phyloP scores from a whole-genome alignment of 2,888 invertebrate species.

The Masnerella sp. region DNA sequence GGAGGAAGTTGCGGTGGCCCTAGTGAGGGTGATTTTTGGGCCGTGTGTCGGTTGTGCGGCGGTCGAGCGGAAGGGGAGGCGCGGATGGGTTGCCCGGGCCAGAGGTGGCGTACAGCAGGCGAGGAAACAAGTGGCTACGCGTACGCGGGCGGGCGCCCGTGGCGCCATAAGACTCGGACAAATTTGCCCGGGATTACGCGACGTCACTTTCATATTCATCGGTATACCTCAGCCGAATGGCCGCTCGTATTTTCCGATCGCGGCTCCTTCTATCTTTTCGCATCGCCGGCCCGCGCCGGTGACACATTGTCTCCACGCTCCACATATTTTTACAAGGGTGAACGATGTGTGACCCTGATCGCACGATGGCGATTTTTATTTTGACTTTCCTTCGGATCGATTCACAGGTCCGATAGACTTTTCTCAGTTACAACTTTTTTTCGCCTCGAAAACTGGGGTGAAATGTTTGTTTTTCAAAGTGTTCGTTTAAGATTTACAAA shows the following conservation, averaged over 20 bases:
- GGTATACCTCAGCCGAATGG: constrained; percentile 73
- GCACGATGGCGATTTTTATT: too few relatives aligned
- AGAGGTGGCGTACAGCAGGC: constrained; percentile 60
- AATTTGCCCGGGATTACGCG: constrained; percentile 74
- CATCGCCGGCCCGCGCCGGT: constrained; percentile 45
- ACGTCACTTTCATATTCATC: constrained; percentile 76
- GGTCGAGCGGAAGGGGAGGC: constrained; percentile 68
- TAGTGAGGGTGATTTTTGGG: constrained; percentile 21
- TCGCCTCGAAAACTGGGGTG: too few relatives aligned
- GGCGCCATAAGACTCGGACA: constrained; percentile 70
- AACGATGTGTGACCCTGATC: constrained; percentile 39
- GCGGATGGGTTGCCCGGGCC: constrained; percentile 68
- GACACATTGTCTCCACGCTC: constrained; percentile 49
- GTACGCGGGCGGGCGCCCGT: constrained; percentile 11
- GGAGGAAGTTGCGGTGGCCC: constrained; percentile 31
- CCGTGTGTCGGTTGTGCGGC: constrained; percentile 52
- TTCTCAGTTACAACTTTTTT: too few relatives aligned
- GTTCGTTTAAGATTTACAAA: too few relatives aligned
- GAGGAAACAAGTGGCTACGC: constrained; percentile 70
- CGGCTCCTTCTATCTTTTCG: constrained; percentile 51
- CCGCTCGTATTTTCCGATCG: constrained; percentile 70
- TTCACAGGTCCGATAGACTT: too few relatives aligned
- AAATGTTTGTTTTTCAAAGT: too few relatives aligned
- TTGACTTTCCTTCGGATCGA: too few relatives aligned
- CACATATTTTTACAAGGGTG: constrained; percentile 46